phyloP scores from a whole-genome alignment of 2,113 vertebrate genomes.

The Empidonax alnorum region DNA sequence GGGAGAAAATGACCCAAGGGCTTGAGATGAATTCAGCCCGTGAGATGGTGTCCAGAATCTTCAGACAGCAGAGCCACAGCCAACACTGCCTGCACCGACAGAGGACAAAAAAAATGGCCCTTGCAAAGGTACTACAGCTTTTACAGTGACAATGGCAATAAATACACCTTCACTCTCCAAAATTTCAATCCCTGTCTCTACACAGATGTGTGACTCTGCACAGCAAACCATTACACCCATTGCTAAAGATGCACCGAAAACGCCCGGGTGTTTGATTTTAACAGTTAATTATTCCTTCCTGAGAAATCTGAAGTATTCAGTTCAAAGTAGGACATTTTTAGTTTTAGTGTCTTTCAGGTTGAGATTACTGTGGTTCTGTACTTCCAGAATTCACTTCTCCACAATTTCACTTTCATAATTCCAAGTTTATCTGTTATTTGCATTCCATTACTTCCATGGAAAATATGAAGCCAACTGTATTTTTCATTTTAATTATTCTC shows the following conservation, averaged over 20 bases:
- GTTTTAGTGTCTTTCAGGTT: neutral
- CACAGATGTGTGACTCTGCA: neutral
- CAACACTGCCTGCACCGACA: neutral
- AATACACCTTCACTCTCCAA: neutral
- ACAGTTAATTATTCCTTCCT: neutral
- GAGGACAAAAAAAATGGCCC: neutral
- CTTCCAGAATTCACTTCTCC: neutral
- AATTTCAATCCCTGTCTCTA: neutral
- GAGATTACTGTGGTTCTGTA: neutral
- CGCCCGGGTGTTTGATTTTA: neutral
- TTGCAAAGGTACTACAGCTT: neutral
- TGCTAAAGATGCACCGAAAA: neutral
- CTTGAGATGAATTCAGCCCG: neutral
- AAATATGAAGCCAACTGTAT: neutral
- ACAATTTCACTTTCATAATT: neutral
- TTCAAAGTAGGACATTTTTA: neutral
- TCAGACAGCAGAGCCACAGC: neutral
- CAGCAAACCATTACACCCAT: neutral
- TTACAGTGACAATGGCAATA: neutral
- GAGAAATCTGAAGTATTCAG: neutral
- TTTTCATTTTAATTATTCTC: conserved; percentile 22
- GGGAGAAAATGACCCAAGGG: neutral
- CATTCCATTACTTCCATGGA: neutral
- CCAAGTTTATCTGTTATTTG: neutral
- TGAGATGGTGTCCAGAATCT: neutral